These are phyloP conservation scores for Pseudoatta argentina DNA, from an alignment of 1,140 invertebrate genomes.

Conservation along the genomic window DNA sequence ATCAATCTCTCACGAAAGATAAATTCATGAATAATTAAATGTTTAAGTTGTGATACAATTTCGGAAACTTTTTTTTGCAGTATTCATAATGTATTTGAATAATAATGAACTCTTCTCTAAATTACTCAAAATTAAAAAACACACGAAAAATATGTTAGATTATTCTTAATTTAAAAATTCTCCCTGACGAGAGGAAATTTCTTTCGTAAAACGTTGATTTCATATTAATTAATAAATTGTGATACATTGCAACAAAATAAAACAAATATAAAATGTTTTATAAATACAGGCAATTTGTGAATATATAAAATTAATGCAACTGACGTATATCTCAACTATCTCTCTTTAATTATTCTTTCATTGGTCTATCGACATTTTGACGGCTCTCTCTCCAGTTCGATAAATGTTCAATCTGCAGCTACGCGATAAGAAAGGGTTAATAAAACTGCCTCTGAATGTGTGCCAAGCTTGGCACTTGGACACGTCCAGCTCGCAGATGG, in stretches of 20 bases:
- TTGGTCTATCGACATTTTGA: neutral
- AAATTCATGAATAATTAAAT: conserved; percentile 41
- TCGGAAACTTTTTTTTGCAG: conserved; percentile 1
- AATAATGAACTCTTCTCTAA: neutral
- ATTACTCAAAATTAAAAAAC: neutral
- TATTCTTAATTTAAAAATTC: neutral
- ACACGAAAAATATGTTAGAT: neutral
- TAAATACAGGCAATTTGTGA: neutral
- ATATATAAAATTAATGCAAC: neutral
- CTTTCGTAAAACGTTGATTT: neutral
- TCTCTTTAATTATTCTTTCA: neutral
- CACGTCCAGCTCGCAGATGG: conserved; percentile 32
- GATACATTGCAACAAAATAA: neutral
- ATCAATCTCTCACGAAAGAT: conserved; percentile 41
- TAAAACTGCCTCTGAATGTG: conserved; percentile 31
- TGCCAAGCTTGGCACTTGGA: conserved; percentile 25
- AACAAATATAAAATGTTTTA: neutral
- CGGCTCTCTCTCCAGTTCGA: neutral
- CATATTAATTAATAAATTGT: neutral
- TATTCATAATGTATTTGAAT: neutral
- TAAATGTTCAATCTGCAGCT: neutral
- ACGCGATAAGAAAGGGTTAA: conserved; percentile 30
- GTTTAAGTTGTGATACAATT: conserved; percentile 1
- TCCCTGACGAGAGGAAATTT: too few relatives aligned
- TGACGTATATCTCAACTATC: too few relatives aligned